Percentiles rank a stretch among this genome's conserved stretches.
These are phyloP conservation scores for Orussus abietinus DNA, from an alignment of 1,140 invertebrate genomes.

Conservation along the genomic window DNA sequence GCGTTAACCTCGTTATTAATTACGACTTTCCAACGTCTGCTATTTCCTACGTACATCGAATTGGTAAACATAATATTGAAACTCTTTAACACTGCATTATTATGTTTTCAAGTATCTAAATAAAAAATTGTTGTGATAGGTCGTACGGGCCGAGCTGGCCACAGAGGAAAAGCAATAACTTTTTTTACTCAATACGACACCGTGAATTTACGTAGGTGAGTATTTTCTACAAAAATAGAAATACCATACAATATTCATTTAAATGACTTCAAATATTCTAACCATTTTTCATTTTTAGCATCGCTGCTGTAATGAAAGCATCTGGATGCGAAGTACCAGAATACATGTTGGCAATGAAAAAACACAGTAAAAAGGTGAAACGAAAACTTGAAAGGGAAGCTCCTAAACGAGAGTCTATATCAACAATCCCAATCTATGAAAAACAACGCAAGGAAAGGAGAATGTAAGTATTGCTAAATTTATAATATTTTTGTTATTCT, in stretches of 20 bases:
- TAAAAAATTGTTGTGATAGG: slow-evolving; percentile 56
- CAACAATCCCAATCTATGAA: slow-evolving; percentile 58
- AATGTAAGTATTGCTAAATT: no score
- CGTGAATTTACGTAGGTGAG: slow-evolving; percentile 75
- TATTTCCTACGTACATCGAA: slow-evolving; percentile 92
- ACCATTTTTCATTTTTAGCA: slow-evolving; percentile 56
- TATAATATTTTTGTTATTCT: no score
- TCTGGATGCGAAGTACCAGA: slow-evolving; percentile 88
- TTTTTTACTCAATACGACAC: slow-evolving; percentile 92
- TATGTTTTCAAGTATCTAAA: slow-evolving; percentile 8
- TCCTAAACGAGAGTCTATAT: slow-evolving; percentile 61
- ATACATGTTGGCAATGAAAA: slow-evolving; percentile 82
- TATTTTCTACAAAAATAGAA: slow-evolving; percentile 5
- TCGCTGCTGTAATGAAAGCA: slow-evolving; percentile 79
- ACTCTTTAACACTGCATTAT: slow-evolving; percentile 1
- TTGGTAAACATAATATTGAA: slow-evolving; percentile 55
- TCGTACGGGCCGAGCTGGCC: slow-evolving; percentile 89
- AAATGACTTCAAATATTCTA: background rate
- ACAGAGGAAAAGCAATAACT: slow-evolving; percentile 83
- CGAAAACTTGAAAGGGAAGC: slow-evolving; percentile 59
- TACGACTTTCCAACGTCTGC: slow-evolving; percentile 93
- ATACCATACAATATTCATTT: background rate
- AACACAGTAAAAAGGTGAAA: slow-evolving; percentile 63
- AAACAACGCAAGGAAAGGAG: no score
- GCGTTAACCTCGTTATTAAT: slow-evolving; percentile 95